A percentile compares a stretch with the other conserved stretches of the same genome.
phyloP scores from a whole-genome alignment of 2,113 vertebrate species.

The Peromyscus leucopus region DNA sequence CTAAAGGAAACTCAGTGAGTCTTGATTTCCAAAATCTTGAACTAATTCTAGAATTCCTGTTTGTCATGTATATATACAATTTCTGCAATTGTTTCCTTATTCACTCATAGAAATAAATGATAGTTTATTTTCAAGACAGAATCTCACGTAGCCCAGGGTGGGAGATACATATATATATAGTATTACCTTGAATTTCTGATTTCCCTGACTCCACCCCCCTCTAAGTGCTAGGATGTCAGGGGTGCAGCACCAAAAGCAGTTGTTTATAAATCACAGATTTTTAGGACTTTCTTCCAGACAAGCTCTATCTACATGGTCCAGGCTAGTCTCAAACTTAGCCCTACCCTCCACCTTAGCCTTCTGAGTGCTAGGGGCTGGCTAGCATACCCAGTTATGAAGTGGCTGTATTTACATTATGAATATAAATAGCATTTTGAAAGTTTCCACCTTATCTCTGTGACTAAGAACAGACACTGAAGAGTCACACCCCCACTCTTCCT shows the following conservation, averaged over 20 bases:
- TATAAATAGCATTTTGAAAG: background rate
- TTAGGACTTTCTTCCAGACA: background rate
- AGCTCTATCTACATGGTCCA: background rate
- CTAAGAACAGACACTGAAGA: background rate
- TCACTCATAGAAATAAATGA: background rate
- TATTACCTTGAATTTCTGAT: background rate
- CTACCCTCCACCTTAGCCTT: background rate
- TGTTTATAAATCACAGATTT: background rate
- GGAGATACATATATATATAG: background rate
- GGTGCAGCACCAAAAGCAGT: background rate
- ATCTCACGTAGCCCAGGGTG: background rate
- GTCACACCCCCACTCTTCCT: background rate
- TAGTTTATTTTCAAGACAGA: background rate
- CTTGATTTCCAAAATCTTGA: background rate
- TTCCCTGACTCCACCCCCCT: background rate
- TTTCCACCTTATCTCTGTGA: background rate
- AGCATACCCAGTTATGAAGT: background rate
- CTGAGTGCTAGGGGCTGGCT: background rate
- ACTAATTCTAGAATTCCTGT: background rate
- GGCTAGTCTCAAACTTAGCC: background rate
- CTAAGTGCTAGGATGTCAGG: background rate
- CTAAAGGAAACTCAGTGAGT: background rate
- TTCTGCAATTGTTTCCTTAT: background rate
- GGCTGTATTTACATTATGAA: background rate
- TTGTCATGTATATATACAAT: background rate